These are phyloP conservation scores for Oophaga pumilio DNA, from an alignment of 2,113 vertebrate species.

Conservation along the genomic window DNA sequence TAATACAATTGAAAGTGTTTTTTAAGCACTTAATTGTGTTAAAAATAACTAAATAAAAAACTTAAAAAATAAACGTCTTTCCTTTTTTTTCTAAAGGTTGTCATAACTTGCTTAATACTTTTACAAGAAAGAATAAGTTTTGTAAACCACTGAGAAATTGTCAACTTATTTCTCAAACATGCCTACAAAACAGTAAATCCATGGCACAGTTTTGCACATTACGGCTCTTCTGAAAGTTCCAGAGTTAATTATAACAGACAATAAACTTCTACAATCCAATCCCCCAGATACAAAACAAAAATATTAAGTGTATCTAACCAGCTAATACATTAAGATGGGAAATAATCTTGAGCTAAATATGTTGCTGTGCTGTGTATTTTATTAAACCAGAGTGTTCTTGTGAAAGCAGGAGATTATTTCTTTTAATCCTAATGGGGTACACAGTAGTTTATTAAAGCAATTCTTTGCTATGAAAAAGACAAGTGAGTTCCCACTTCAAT, in stretches of 20 bases:
- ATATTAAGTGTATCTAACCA: constrained; percentile 41
- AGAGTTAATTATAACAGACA: constrained; percentile 45
- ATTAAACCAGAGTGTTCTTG: constrained; percentile 42
- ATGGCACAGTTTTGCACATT: constrained; percentile 21
- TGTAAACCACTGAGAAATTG: background rate
- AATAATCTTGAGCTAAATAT: constrained; percentile 46
- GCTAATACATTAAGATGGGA: constrained; percentile 35
- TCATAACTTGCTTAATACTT: background rate
- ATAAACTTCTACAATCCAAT: constrained; percentile 26
- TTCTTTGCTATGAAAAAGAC: constrained; percentile 38
- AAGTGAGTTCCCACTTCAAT: constrained; percentile 40
- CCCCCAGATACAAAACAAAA: constrained; percentile 33
- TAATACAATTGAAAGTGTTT: no score
- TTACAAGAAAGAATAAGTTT: background rate
- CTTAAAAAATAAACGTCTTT: no score
- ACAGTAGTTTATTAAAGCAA: constrained; percentile 44
- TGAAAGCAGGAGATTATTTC: constrained; percentile 45
- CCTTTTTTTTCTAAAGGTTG: background rate
- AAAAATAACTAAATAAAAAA: no score
- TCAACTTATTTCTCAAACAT: background rate
- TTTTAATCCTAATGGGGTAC: constrained; percentile 43
- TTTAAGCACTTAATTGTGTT: no score
- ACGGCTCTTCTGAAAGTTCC: background rate
- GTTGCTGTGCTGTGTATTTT: constrained; percentile 28
- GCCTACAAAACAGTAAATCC: background rate